Percentiles rank a stretch among this genome's conserved stretches.
Evolutionary conservation across 2,888 invertebrate genomes (phyloP).

Genomic region (Volucella inflata): DNA sequence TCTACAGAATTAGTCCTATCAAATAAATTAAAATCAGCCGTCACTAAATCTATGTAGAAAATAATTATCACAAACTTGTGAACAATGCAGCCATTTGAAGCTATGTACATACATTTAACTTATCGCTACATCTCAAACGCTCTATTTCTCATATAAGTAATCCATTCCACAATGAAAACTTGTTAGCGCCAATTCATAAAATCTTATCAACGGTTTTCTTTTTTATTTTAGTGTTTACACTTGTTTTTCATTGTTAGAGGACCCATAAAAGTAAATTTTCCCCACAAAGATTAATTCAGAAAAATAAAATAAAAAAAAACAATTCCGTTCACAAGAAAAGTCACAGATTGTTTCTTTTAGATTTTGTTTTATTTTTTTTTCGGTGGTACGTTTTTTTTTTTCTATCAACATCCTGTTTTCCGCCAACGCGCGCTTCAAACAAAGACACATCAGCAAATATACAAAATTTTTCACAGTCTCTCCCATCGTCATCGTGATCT

Average conservation of each 20-base stretch:
- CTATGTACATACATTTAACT: background rate
- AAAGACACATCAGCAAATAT: slow-evolving; percentile 66
- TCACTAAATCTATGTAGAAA: background rate
- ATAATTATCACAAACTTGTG: background rate
- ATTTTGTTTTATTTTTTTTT: slow-evolving; percentile 13
- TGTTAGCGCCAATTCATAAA: slow-evolving; percentile 43
- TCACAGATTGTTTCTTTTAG: slow-evolving; percentile 57
- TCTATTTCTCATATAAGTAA: background rate
- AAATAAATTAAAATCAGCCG: too few relatives aligned
- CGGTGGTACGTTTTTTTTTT: slow-evolving; percentile 15
- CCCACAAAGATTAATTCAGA: slow-evolving; percentile 42
- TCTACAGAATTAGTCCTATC: too few relatives aligned
- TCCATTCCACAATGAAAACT: background rate
- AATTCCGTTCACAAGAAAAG: slow-evolving; percentile 67
- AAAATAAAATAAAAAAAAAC: slow-evolving; percentile 25
- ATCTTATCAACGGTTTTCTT: slow-evolving; percentile 37
- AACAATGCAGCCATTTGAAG: background rate
- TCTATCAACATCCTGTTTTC: slow-evolving; percentile 74
- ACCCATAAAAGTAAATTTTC: slow-evolving; percentile 23
- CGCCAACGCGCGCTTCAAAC: slow-evolving; percentile 71
- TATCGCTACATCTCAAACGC: background rate
- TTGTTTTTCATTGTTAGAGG: slow-evolving; percentile 32
- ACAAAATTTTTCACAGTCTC: slow-evolving; percentile 48
- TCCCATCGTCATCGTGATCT: slow-evolving; percentile 43
- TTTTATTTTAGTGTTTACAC: slow-evolving; percentile 42